Evolutionary conservation across 2,113 vertebrate species (phyloP), one percentile per base, ranked within the genome.

Genomic region (Athene noctua): DNA sequence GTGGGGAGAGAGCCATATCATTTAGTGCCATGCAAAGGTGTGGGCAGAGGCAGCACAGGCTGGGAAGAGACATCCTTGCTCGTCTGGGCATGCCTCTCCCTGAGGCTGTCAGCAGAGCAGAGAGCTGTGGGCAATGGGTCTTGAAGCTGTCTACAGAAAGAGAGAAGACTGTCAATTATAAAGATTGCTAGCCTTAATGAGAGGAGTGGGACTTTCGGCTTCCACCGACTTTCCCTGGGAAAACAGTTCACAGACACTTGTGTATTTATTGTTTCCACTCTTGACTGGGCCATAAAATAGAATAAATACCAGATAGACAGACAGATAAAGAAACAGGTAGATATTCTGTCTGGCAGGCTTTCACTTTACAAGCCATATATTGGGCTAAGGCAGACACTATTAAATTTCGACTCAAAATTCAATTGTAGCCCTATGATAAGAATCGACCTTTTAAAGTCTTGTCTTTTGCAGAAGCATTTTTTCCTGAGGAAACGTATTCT

Each of bases 391-490:
- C 71, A 94, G 40, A 15, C 0, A 2, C 78, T 82, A 46, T 86
- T 88, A 57, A 75, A 68, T 82, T 95, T 95, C 36, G 66, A 65
- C 62, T 82, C 66, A 36, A 51, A 79, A 96, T 85, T 93, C 44
- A 82, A 20, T 58, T 91, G 57, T 58, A 89, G 46, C 16, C 17
- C 29, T 49, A 8, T 68, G 67, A 73, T 80, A 86, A 73, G 42
- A 77, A 88, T 25, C 2, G 16, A 78, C 32, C 17, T 88, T 72
- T 77, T 88, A 9, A 95, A 93, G 86, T 36, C n/a, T 62, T 66
- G 17, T 49, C 36, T 77, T 84, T 72, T 94, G 38, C 59, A 74
- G 86, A 86, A 36, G 13, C 20, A 11, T 75, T 73, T 82, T 59
- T 77, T 68, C 9, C 40, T 54, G 19, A 32, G 49, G 16, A 90